Evolutionary conservation across 2,888 invertebrate species (phyloP).

Genomic region (Pristionchus mayeri): DNA sequence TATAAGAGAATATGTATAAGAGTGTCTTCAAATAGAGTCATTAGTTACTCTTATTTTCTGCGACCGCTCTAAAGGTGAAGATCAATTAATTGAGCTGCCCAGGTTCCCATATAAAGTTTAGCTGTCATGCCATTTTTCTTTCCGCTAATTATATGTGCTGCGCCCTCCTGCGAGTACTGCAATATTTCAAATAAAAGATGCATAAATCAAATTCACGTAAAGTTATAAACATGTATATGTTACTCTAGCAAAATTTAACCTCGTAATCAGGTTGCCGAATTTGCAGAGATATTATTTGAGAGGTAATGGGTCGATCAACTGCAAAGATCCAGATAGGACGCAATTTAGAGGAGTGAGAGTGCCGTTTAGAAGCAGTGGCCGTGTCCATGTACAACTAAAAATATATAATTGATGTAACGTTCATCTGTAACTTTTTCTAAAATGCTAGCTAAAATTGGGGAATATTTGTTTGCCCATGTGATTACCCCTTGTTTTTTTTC

Average conservation of each 20-base stretch:
- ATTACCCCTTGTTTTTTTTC: too few species aligned
- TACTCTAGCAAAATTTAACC: too few species aligned
- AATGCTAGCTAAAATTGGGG: too few species aligned
- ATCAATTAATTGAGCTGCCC: neutral
- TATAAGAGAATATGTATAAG: neutral
- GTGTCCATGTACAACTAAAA: neutral
- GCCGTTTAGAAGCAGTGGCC: neutral
- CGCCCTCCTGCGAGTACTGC: neutral
- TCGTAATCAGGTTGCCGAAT: too few species aligned
- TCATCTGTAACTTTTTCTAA: too few species aligned
- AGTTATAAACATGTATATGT: too few species aligned
- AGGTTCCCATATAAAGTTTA: neutral
- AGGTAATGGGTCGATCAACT: neutral
- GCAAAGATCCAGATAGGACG: neutral
- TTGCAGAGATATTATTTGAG: neutral
- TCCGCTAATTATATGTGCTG: neutral
- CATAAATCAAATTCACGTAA: neutral
- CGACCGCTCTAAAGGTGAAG: neutral
- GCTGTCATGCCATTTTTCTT: neutral
- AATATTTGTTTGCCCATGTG: too few species aligned
- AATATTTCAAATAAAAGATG: neutral
- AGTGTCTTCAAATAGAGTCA: neutral
- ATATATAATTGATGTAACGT: too few species aligned
- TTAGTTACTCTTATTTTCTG: neutral
- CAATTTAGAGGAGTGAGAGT: neutral